A percentile compares a stretch with the other conserved stretches of the same genome.
Conservation (phyloP, 2,888 invertebrate genomes). For the Hypolimnas misippus region DNA sequence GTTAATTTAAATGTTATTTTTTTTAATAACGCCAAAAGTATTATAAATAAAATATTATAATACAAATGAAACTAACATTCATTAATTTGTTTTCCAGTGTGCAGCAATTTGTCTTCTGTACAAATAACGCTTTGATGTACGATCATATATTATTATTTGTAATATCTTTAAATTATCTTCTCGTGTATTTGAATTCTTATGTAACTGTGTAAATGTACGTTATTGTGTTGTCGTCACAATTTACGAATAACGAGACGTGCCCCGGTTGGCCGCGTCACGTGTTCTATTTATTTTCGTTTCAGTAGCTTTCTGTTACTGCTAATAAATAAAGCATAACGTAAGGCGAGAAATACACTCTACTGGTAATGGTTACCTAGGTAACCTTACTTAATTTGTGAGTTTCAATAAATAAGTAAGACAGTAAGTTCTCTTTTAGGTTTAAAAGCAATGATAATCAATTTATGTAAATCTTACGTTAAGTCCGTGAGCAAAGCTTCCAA, state of each 20-base stretch:
- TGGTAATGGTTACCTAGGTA: no score
- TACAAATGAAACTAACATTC: no score
- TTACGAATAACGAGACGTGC: constrained; percentile 39
- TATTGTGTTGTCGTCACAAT: constrained; percentile 32
- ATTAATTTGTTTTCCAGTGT: background rate
- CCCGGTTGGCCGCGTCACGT: constrained; percentile 58
- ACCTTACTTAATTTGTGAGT: no score
- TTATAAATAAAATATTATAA: no score
- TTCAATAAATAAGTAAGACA: no score
- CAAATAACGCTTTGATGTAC: background rate
- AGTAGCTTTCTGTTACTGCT: constrained; percentile 36
- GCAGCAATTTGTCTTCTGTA: background rate
- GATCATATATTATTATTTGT: background rate
- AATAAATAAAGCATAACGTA: constrained; percentile 39
- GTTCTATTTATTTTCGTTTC: constrained; percentile 63
- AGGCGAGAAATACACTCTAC: no score
- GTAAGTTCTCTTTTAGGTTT: no score
- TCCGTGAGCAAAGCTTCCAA: no score
- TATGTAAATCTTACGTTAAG: no score
- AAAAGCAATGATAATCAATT: no score
- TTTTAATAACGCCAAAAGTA: no score
- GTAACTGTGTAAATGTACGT: constrained; percentile 51
- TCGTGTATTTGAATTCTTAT: constrained; percentile 42
- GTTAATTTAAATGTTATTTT: no score
- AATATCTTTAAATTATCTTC: constrained; percentile 10